Conservation (phyloP, 2,113 vertebrate species). For the Rallus limicola region DNA sequence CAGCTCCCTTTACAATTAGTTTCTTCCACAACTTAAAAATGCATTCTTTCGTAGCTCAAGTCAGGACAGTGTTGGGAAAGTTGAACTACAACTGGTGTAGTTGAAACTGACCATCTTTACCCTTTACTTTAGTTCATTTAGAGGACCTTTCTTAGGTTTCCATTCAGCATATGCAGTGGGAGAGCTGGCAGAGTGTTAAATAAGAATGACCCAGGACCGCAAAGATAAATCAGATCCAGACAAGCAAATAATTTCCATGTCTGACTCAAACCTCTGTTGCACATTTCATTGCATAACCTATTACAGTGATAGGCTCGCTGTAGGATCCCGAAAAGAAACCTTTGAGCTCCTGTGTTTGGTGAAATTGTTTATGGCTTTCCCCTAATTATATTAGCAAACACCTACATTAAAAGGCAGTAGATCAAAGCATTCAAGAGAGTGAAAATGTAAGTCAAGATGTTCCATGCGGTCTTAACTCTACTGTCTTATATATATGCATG, state of each 20-base stretch:
- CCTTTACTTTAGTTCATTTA: background rate
- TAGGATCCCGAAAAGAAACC: background rate
- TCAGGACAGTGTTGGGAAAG: background rate
- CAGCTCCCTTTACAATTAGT: background rate
- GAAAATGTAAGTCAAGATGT: slow-evolving; percentile 18
- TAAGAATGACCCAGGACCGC: background rate
- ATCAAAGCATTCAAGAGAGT: slow-evolving; percentile 34
- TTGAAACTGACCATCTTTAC: background rate
- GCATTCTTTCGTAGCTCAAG: background rate
- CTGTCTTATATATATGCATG: slow-evolving; percentile 22
- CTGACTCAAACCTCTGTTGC: background rate
- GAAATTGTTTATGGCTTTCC: slow-evolving; percentile 31
- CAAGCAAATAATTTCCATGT: slow-evolving; percentile 5
- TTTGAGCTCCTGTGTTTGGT: slow-evolving; percentile 11
- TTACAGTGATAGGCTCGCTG: background rate
- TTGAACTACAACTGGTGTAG: background rate
- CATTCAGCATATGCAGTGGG: background rate
- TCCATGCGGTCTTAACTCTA: background rate
- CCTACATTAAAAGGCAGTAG: slow-evolving; percentile 33
- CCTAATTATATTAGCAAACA: slow-evolving; percentile 47
- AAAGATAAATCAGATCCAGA: slow-evolving; percentile 23
- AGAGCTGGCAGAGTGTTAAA: background rate
- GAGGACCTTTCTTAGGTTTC: background rate
- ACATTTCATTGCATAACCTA: background rate
- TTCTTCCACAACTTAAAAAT: background rate